Evolutionary conservation across 2,113 vertebrate genomes (phyloP).

Genomic region (Burhinus bistriatus): DNA sequence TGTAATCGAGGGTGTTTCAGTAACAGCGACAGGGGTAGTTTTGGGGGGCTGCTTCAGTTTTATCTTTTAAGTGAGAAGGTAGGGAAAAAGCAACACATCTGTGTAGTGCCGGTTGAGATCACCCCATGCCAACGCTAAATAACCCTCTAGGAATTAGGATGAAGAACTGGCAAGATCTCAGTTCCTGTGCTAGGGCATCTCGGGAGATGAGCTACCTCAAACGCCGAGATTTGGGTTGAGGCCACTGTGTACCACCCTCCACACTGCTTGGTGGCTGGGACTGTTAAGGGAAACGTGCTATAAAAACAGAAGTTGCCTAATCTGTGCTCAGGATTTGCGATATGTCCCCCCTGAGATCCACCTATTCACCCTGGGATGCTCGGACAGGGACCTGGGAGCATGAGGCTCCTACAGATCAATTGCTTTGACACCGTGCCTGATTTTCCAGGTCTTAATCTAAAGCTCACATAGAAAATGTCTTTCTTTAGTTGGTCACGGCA

Average conservation of each 20-base stretch:
- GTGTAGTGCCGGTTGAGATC: background rate
- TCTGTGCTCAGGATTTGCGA: background rate
- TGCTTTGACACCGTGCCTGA: background rate
- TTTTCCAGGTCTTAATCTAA: background rate
- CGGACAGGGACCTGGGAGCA: background rate
- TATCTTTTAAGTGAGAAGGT: background rate
- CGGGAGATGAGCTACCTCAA: background rate
- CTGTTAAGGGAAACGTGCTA: background rate
- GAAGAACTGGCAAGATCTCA: background rate
- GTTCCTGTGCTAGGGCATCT: background rate
- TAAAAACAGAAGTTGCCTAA: background rate
- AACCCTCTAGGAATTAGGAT: background rate
- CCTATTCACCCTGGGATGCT: background rate
- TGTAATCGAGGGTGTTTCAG: slow-evolving; percentile 1
- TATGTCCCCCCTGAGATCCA: background rate
- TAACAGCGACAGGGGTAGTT: background rate
- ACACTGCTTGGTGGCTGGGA: background rate
- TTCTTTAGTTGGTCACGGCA: background rate
- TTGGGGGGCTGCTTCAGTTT: background rate
- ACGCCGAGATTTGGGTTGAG: background rate
- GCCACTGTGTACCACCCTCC: background rate
- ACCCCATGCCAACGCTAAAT: background rate
- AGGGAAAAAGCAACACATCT: background rate
- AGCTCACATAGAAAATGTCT: background rate
- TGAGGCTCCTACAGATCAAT: background rate